These are phyloP conservation scores for Paraescarpia echinospica DNA, from an alignment of 1,140 invertebrate genomes.

Conservation along the genomic window DNA sequence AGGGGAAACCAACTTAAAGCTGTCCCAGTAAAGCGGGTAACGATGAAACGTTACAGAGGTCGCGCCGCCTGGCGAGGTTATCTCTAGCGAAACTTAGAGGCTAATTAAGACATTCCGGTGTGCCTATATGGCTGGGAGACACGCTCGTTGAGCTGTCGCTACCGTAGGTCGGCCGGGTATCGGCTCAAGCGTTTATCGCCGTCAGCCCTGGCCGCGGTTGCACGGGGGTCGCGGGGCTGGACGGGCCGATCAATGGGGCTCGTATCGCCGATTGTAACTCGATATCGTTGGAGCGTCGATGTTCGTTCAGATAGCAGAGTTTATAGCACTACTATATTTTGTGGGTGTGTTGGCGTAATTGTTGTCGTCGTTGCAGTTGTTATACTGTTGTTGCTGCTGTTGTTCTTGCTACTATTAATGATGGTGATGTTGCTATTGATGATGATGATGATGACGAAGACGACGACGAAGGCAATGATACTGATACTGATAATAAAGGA, in stretches of 20 bases:
- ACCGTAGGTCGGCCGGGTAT: background rate
- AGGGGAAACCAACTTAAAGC: background rate
- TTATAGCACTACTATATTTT: background rate
- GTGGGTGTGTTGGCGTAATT: background rate
- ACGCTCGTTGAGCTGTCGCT: background rate
- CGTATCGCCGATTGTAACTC: background rate
- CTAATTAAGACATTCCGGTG: background rate
- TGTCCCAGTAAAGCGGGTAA: background rate
- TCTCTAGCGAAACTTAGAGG: background rate
- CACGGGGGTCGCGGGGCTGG: no score
- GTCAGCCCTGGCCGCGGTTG: background rate
- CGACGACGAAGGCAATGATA: background rate
- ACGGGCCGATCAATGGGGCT: background rate
- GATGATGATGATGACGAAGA: background rate
- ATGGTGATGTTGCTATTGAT: background rate
- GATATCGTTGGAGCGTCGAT: background rate
- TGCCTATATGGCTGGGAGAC: background rate
- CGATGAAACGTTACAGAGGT: background rate
- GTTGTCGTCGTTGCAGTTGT: background rate
- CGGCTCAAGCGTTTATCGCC: background rate
- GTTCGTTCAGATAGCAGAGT: background rate
- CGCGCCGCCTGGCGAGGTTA: background rate
- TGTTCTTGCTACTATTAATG: background rate
- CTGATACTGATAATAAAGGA: background rate
- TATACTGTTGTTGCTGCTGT: background rate